Percentiles rank a stretch among this genome's conserved stretches.
phyloP scores from a whole-genome alignment of 2,888 invertebrate species.

The Melanotus villosus region DNA sequence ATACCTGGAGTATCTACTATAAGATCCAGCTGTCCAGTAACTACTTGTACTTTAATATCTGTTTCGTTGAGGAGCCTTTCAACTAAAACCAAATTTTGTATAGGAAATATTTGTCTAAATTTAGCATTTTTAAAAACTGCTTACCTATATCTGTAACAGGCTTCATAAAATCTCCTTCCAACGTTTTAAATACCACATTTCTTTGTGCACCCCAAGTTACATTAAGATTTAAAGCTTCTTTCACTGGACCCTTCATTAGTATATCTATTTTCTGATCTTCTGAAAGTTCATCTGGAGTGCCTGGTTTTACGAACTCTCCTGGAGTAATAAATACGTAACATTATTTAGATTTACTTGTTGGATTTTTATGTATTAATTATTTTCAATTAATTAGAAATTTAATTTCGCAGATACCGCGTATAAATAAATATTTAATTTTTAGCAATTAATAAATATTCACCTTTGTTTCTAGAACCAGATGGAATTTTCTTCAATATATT shows the following conservation, averaged over 20 bases:
- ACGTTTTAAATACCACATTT: conserved; percentile 72
- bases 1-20: conserved; percentile 86
- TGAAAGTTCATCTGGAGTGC: conserved; percentile 43
- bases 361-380: no score
- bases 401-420: no score
- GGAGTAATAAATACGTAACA: no score
- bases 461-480: no score
- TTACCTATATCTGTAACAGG: conserved; percentile 74
- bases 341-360: no score
- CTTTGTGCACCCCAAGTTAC: conserved; percentile 79
- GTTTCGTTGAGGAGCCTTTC: conserved; percentile 78
- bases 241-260: conserved; percentile 82
- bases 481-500: conserved; percentile 77
- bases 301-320: conserved; percentile 26
- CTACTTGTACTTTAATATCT: conserved; percentile 77
- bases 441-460: no score
- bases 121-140: not conserved
- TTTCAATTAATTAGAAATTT: no score
- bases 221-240: conserved; percentile 76
- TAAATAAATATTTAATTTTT: no score
- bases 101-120: not conserved
- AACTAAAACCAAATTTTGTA: conserved; percentile 69
- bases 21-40: conserved; percentile 86
- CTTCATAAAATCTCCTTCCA: conserved; percentile 85
- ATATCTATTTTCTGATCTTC: conserved; percentile 64